Conservation (phyloP, 2,797 vertebrate species). For the Acanthopagrus latus region DNA sequence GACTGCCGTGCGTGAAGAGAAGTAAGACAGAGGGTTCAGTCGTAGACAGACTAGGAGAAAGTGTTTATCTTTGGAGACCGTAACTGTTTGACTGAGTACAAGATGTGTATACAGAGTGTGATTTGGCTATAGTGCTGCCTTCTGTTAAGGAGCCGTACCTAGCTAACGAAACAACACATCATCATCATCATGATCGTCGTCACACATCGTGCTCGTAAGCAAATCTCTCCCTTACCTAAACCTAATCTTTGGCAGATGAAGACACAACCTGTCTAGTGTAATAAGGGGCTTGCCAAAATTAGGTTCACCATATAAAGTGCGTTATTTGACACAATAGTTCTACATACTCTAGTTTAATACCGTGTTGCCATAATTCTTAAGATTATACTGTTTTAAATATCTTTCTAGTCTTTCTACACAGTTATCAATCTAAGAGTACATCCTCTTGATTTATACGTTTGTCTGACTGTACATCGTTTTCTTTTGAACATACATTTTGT, state of each 20-base stretch:
- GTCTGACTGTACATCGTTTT: constrained; percentile 67
- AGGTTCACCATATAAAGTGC: constrained; percentile 81
- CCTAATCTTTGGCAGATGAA: constrained; percentile 82
- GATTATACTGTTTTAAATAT: constrained; percentile 60
- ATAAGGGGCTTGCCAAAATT: constrained; percentile 64
- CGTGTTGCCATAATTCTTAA: constrained; percentile 53
- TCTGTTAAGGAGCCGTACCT: constrained; percentile 38
- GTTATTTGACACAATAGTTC: constrained; percentile 77
- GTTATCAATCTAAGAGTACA: constrained; percentile 70
- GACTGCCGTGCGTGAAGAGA: constrained; percentile 27
- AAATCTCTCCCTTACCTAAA: constrained; percentile 33
- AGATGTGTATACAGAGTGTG: constrained; percentile 49
- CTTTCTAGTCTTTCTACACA: constrained; percentile 73
- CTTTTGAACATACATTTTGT: constrained; percentile 66
- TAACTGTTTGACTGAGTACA: constrained; percentile 50
- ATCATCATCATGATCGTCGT: constrained; percentile 24
- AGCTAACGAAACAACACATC: constrained; percentile 35
- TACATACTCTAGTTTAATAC: constrained; percentile 73
- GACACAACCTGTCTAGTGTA: constrained; percentile 66
- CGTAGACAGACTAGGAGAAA: constrained; percentile 38
- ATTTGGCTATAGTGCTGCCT: constrained; percentile 65
- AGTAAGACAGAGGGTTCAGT: constrained; percentile 42
- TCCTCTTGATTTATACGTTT: constrained; percentile 62
- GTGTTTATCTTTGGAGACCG: constrained; percentile 65
- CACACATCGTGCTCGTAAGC: constrained; percentile 24